phyloP scores from a whole-genome alignment of 2,113 vertebrate species.

The Nipponia nippon region DNA sequence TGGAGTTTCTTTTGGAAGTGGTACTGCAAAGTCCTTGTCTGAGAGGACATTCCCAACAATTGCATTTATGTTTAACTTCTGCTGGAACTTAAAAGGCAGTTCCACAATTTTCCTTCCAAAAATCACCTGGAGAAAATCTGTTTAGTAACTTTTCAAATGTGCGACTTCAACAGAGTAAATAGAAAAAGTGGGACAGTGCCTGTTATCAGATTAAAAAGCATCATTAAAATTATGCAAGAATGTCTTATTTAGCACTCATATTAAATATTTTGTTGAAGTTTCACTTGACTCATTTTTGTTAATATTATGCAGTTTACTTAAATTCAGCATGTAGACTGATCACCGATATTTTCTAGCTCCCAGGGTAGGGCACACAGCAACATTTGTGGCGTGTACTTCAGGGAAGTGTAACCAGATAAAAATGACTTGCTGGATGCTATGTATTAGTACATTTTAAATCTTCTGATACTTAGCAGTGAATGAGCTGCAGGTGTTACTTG shows the following conservation, averaged over 20 bases:
- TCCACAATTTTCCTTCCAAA: neutral
- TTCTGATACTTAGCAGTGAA: neutral
- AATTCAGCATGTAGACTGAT: neutral
- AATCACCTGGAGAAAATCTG: neutral
- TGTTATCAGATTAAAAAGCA: neutral
- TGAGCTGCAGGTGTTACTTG: neutral
- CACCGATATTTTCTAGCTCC: neutral
- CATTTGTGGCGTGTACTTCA: neutral
- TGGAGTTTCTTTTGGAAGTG: neutral
- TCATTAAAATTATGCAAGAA: neutral
- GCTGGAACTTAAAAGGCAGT: neutral
- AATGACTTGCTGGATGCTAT: neutral
- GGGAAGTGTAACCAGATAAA: neutral
- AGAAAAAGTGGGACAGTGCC: neutral
- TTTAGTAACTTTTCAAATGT: neutral
- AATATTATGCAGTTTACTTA: neutral
- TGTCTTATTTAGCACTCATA: neutral
- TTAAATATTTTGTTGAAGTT: neutral
- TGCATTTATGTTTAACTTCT: neutral
- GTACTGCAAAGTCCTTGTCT: neutral
- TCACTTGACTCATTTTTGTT: neutral
- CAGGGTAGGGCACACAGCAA: neutral
- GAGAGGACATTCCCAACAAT: neutral
- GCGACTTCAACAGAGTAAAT: neutral
- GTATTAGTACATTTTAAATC: neutral